phyloP scores from a whole-genome alignment of 2,797 vertebrate species.

The Tadarida brasiliensis region DNA sequence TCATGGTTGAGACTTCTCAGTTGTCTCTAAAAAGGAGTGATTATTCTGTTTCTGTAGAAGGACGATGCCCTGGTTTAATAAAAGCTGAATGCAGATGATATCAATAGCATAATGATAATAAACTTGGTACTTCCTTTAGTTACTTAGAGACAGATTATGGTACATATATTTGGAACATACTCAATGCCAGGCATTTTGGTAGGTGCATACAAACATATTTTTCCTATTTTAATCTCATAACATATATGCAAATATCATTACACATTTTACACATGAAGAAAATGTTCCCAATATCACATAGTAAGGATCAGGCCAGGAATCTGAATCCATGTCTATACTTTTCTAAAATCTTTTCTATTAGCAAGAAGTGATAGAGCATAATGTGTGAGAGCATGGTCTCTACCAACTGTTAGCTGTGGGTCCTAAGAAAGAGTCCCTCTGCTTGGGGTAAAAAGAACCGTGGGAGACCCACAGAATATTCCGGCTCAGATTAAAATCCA shows the following conservation, averaged over 20 bases:
- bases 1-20: background rate
- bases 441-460: background rate
- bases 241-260: background rate
- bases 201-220: background rate
- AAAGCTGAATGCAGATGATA: background rate
- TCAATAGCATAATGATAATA: background rate
- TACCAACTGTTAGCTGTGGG: background rate
- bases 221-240: conserved; percentile 20
- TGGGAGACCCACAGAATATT: background rate
- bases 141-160: background rate
- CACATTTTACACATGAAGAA: conserved; percentile 29
- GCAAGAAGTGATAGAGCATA: background rate
- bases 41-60: background rate
- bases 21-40: background rate
- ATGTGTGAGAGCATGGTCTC: background rate
- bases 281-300: background rate
- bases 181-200: background rate
- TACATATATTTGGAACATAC: background rate
- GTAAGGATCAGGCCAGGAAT: background rate
- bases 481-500: background rate
- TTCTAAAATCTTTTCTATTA: conserved; percentile 2
- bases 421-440: background rate
- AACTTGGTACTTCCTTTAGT: background rate
- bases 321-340: background rate
- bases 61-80: background rate